Evolutionary conservation across 2,797 vertebrate genomes (phyloP).

Genomic region (Sorex maritimensis): DNA sequence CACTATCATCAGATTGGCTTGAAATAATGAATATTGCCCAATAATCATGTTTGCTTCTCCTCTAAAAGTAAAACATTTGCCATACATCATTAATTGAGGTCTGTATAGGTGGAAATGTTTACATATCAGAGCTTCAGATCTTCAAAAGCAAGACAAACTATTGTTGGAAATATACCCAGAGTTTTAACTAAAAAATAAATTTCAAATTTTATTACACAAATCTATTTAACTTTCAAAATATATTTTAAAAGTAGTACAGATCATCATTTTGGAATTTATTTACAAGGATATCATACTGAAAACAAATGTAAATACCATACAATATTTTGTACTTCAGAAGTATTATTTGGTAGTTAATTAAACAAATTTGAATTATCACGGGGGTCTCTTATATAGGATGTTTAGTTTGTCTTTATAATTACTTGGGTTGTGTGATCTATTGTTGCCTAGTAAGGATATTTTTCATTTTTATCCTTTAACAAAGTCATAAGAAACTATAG

Average conservation of each 20-base stretch:
- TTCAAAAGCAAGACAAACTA: neutral
- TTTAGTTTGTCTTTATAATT: neutral
- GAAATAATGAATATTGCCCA: neutral
- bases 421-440: neutral
- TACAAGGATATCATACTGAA: neutral
- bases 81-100: neutral
- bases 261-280: neutral
- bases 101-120: neutral
- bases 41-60: too few relatives aligned
- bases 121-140: neutral
- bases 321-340: neutral
- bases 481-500: too few relatives aligned
- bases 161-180: neutral
- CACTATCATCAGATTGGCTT: neutral
- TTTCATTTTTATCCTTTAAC: neutral
- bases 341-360: neutral
- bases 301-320: neutral
- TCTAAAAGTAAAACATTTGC: neutral
- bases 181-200: too few relatives aligned
- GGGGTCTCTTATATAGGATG: neutral
- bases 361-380: neutral
- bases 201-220: neutral
- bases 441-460: neutral
- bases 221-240: too few relatives aligned
- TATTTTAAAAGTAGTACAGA: neutral